Conservation (phyloP, 2,113 vertebrate species). For the Trichechus manatus region DNA sequence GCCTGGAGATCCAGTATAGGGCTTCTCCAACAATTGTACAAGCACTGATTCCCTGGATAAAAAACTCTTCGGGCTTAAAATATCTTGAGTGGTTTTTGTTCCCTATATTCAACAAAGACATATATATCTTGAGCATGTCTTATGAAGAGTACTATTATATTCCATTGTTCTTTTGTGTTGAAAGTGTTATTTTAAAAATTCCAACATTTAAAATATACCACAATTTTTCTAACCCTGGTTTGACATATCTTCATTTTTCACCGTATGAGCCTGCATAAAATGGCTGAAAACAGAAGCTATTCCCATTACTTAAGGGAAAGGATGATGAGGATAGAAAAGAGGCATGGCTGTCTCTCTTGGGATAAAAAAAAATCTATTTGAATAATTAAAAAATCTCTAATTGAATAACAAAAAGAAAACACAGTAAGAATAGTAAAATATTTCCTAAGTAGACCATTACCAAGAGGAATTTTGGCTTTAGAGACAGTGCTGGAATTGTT, state of each 20-base stretch:
- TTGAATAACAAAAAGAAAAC: neutral
- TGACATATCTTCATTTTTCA: neutral
- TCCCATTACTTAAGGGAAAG: neutral
- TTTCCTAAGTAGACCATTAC: constrained; percentile 59
- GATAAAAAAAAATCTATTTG: neutral
- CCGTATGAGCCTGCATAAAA: neutral
- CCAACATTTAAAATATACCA: neutral
- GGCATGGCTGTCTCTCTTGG: neutral
- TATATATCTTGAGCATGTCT: neutral
- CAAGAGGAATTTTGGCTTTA: constrained; percentile 55
- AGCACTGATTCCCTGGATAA: neutral
- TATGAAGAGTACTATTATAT: neutral
- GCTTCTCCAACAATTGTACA: neutral
- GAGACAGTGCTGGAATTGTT: constrained; percentile 34
- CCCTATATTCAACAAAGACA: neutral
- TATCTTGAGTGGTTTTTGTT: neutral
- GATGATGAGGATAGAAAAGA: neutral
- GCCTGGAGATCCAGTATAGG: neutral
- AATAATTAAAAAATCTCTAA: constrained; percentile 55
- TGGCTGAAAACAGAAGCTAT: neutral
- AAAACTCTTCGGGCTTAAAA: neutral
- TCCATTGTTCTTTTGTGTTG: neutral
- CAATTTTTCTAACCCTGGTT: neutral
- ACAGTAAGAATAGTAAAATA: constrained; percentile 34
- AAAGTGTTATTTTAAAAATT: constrained; percentile 28